Percentiles rank a stretch among this genome's conserved stretches.
Evolutionary conservation across 2,888 invertebrate species (phyloP).

Genomic region (Drosophila cognata): DNA sequence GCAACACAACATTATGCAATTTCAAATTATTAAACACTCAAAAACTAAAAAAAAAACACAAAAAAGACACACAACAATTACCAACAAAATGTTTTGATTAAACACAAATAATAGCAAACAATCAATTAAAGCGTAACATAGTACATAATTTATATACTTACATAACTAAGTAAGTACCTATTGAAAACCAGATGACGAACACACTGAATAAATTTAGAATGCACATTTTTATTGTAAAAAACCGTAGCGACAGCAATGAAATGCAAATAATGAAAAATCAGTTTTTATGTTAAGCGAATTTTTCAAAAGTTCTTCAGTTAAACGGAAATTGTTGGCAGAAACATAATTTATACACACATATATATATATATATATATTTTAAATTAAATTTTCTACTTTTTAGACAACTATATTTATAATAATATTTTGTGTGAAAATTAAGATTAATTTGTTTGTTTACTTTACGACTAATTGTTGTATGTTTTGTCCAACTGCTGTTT

Average conservation of each 20-base stretch:
- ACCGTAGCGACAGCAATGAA: slow-evolving; percentile 32
- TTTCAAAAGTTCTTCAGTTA: slow-evolving; percentile 27
- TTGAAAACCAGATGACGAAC: slow-evolving; percentile 15
- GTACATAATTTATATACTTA: slow-evolving; percentile 49
- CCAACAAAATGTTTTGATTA: slow-evolving; percentile 60
- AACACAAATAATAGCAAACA: slow-evolving; percentile 62
- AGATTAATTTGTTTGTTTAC: slow-evolving; percentile 32
- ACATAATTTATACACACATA: slow-evolving; percentile 2
- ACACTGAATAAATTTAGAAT: slow-evolving; percentile 57
- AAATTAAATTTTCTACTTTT: slow-evolving; percentile 33
- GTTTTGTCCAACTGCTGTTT: slow-evolving; percentile 38
- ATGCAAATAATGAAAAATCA: background rate
- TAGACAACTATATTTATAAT: slow-evolving; percentile 39
- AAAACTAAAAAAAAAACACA: slow-evolving; percentile 1
- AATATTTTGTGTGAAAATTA: slow-evolving; percentile 14
- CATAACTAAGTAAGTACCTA: slow-evolving; percentile 26
- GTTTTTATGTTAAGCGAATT: slow-evolving; percentile 21
- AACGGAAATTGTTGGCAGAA: slow-evolving; percentile 27
- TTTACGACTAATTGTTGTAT: slow-evolving; percentile 17
- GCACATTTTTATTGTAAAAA: slow-evolving; percentile 56
- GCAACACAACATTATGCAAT: slow-evolving; percentile 57
- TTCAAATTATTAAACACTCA: slow-evolving; percentile 50
- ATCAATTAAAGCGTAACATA: slow-evolving; percentile 59
- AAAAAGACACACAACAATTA: slow-evolving; percentile 16
- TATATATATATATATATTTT: too few species aligned